phyloP scores from a whole-genome alignment of 2,113 vertebrate species.

The Spea multiplicata region DNA sequence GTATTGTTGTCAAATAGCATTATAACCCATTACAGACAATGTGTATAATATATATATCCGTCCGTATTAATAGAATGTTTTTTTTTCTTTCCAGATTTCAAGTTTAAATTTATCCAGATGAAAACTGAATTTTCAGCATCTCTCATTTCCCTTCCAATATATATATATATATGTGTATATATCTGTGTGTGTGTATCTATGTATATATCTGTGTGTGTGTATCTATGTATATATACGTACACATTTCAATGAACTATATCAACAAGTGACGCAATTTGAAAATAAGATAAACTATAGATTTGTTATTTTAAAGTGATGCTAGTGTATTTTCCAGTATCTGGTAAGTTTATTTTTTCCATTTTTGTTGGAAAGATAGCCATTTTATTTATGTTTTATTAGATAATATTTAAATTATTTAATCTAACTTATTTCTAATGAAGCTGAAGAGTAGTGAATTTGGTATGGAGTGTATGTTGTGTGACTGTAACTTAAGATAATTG shows the following conservation, averaged over 20 bases:
- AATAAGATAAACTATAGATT: no score
- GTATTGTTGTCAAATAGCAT: no score
- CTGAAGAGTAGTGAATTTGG: no score
- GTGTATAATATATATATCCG: no score
- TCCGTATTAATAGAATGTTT: no score
- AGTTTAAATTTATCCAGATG: no score
- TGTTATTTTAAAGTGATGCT: no score
- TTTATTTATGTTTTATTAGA: constrained; percentile 37
- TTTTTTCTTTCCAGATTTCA: no score
- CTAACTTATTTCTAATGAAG: constrained; percentile 29
- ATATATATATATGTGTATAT: background rate
- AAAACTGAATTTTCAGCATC: no score
- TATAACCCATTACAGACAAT: no score
- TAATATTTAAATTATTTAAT: constrained; percentile 45
- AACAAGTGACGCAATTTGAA: no score
- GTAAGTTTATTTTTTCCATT: constrained; percentile 31
- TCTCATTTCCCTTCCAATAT: background rate
- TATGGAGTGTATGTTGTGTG: background rate
- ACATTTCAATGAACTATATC: background rate
- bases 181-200: background rate
- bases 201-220: background rate
- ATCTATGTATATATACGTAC: background rate
- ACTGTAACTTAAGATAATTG: background rate
- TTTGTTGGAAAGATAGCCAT: constrained; percentile 35
- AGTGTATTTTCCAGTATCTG: constrained; percentile 36